Base-by-base conservation (phyloP, 2,888 invertebrate species). In the Erpobdella octoculata region DNA sequence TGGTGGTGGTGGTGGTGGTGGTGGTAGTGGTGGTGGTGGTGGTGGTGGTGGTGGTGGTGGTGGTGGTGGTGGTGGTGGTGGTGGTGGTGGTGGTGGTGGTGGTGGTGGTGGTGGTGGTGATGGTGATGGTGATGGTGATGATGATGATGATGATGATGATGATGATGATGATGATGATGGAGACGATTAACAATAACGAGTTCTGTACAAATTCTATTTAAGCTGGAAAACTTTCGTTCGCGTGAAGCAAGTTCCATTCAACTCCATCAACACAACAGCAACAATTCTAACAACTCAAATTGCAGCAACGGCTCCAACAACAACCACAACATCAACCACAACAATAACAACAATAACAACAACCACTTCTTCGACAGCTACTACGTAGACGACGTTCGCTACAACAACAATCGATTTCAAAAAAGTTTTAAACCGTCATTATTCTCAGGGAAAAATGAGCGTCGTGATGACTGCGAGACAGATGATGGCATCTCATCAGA, bases 401-500 rank as follows among this genome's bases (percentile, higher is more conserved):
- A 53, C 18, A 28, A 53, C 18, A 28, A 53, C 18, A 53, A 53
- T 53, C 53, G 53, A 21, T 53, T 53, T 28, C 21, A 25, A 25
- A 28, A 28, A 12, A 53, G 28, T 53, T 28, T 53, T 28, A 53
- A 28, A n/a, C 53, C 53, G 2, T 28, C 53, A 28, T 53, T 53
- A n/a, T n/a, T n/a, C n/a, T n/a, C n/a, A n/a, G 58, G 33, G 35
- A n/a, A 58, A 36, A n/a, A 46, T 18, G 33, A 35, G 48, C 31
- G 21, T 33, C 37, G 28, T 38, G n/a, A 33, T 41, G 28, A 67
- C 36, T 68, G 71, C 15, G 74, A 76, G 31, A 71, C 72, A 37
- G 76, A 76, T 58, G 74, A 76, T 67, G 76, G 73, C 41, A 76
- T 75, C 46, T 37, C 72, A 46, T 75, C 75, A 8, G 74, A 76